Evolutionary conservation across 1,140 invertebrate genomes (phyloP).

Genomic region (Sesamia nonagrioides): DNA sequence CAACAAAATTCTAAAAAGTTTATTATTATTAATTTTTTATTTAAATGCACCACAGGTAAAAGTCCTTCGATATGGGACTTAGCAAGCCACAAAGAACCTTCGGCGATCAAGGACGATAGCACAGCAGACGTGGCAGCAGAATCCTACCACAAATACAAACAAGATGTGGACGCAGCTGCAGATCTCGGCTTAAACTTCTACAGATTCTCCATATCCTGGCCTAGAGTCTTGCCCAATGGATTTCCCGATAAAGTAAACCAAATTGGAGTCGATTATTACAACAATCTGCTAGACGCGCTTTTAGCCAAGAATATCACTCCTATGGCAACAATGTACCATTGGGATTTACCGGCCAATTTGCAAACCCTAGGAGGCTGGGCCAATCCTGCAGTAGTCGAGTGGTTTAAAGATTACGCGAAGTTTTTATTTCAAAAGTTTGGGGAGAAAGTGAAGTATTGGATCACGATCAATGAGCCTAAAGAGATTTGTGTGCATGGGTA

Average conservation of each 20-base stretch:
- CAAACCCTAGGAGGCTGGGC: constrained; percentile 90
- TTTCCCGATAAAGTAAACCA: constrained; percentile 87
- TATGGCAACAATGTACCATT: constrained; percentile 90
- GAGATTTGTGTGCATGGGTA: constrained; percentile 89
- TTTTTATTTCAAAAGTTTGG: constrained; percentile 89
- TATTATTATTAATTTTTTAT: not conserved
- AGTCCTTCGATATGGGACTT: constrained; percentile 88
- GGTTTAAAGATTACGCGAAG: constrained; percentile 89
- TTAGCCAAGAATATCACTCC: constrained; percentile 83
- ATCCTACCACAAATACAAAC: constrained; percentile 76
- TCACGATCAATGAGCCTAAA: constrained; percentile 91
- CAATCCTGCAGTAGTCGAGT: constrained; percentile 88
- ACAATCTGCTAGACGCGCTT: constrained; percentile 89
- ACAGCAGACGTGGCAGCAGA: constrained; percentile 83
- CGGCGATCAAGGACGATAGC: constrained; percentile 84
- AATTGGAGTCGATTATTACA: constrained; percentile 89
- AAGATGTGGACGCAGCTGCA: constrained; percentile 82
- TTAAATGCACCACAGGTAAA: constrained; percentile 73
- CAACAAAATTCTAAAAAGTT: too few relatives aligned
- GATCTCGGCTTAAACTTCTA: constrained; percentile 87
- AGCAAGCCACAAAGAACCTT: constrained; percentile 80
- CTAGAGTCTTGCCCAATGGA: constrained; percentile 89
- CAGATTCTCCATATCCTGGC: constrained; percentile 91
- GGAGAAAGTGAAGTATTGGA: constrained; percentile 89
- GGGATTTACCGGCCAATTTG: constrained; percentile 89